Base-by-base conservation (phyloP, 1,140 invertebrate species). In the Heliothis virescens region DNA sequence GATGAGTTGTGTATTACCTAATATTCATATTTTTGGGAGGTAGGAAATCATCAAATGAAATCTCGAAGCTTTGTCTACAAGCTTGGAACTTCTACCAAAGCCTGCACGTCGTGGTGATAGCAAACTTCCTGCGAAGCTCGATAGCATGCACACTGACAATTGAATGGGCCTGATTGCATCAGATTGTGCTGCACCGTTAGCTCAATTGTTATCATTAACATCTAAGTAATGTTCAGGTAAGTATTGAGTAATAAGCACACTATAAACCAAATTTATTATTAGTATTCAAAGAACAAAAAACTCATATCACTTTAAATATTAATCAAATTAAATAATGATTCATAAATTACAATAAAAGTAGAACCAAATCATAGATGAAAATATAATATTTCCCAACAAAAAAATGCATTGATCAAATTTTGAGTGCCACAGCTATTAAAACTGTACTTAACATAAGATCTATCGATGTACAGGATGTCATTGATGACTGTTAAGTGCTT, bases 191-290 rank as follows among this genome's bases (percentile, higher is more conserved):
- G 41, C 16, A 41, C n/a, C 53, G 71, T 73, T 67, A 73, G 13
- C 53, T 73, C 53, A 73, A 73, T 55, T 73, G 71, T 73, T 29
- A 59, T 73, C 26, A 73, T 73, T 72, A 73, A 59, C n/a, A 18
- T 48, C 50, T n/a, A 41, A 52, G 18, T 69, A 47, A 69, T 69
- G 65, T 13, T 26, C 11, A 29, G 21, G 57, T 26, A 41, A 41
- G 57, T 60, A 21, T 29, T 13, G 11, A 60, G 11, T 41, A 41
- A 41, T 7, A 41, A 41, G 34, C 9, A 41, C 3, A 9, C 9
- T 41, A 41, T 7, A 41, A 41, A 41, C 4, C 9, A 9, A 41
- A 41, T 41, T 5, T 41, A 41, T 41, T 41, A 5, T 9, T 9
- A 9, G 5, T 5, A 41, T 41, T 41, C 34, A 41, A 1, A 41